Evolutionary conservation across 2,888 invertebrate species (phyloP), one percentile per base, ranked within the genome.

Genomic region (Noctuana brunneofusca): DNA sequence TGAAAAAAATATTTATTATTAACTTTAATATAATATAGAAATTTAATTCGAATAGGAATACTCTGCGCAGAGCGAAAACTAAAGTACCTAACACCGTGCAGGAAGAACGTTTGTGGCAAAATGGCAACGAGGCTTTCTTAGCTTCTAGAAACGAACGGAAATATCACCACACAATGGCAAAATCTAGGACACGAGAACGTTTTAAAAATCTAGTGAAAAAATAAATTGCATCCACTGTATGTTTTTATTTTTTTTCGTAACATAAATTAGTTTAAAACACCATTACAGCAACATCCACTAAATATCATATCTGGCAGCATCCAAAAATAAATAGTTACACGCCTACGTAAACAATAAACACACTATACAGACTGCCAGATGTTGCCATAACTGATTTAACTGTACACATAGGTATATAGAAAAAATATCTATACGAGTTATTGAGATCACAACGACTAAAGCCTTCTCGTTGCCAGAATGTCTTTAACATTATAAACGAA

Each of bases 1-100:
- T 84, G 76, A 76, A 74, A 72, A 78, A 73, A 77, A 24, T 74
- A 75, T 52, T 56, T 58, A 52, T 58, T 5, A 63, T 58, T 63
- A 66, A 41, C 22, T 12, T 53, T 20, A 20, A 48, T 54, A 56
- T 53, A 43, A 56, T 59, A 67, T 59, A 65, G 50, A 66, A 41
- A 75, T 78, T 70, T 78, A 84, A 79, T 81, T 81, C 81, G 81
- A 85, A 78, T 83, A 86, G 86, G 83, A 84, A 80, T 75, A 80
- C 87, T 74, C 89, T 81, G 84, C 83, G 84, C 83, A 84, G 89
- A 84, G 87, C 83, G 70, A 78, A 75, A 24, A 41, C 49, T 55
- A 62, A 52, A 54, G 64, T 49, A 67, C 65, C 68, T 64, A 65
- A 68, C 67, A 67, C 70, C 68, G 67, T 69, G 70, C 71, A 48